Percentiles rank a stretch among this genome's conserved stretches.
These are phyloP conservation scores for Cyphomyrus discorhynchus DNA, from an alignment of 2,113 vertebrate species.

Conservation along the genomic window DNA sequence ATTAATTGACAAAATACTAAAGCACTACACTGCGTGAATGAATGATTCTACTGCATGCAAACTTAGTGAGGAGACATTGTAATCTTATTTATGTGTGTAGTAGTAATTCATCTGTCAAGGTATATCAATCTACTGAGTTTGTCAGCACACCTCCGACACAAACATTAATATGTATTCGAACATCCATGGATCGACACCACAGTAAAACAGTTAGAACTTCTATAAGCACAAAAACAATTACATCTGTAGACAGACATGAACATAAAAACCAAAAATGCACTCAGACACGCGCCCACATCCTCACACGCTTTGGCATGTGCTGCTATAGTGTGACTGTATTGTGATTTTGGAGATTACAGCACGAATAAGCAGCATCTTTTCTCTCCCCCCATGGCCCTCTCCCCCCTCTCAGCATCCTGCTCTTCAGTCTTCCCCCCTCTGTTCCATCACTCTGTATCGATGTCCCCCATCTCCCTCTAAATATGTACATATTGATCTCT, in stretches of 20 bases:
- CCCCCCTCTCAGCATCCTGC: slow-evolving; percentile 22
- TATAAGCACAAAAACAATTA: background rate
- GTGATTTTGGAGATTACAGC: slow-evolving; percentile 13
- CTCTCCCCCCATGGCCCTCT: slow-evolving; percentile 37
- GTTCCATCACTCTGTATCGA: slow-evolving; percentile 46
- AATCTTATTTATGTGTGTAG: background rate
- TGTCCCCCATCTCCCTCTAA: slow-evolving; percentile 49
- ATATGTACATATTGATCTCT: slow-evolving; percentile 63
- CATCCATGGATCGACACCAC: background rate
- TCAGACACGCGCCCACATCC: background rate
- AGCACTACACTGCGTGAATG: background rate
- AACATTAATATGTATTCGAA: background rate
- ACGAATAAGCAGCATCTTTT: slow-evolving; percentile 26
- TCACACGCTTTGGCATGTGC: slow-evolving; percentile 1
- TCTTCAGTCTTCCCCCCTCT: slow-evolving; percentile 33
- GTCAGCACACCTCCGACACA: background rate
- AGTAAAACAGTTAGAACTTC: background rate
- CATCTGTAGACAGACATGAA: background rate
- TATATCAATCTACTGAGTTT: background rate
- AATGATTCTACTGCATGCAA: background rate
- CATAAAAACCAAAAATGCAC: background rate
- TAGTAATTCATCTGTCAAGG: background rate
- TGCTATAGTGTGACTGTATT: background rate
- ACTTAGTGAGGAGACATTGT: background rate
- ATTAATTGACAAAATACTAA: background rate